Base-by-base conservation (phyloP, 2,113 vertebrate species). In the Crotalus horridus region DNA sequence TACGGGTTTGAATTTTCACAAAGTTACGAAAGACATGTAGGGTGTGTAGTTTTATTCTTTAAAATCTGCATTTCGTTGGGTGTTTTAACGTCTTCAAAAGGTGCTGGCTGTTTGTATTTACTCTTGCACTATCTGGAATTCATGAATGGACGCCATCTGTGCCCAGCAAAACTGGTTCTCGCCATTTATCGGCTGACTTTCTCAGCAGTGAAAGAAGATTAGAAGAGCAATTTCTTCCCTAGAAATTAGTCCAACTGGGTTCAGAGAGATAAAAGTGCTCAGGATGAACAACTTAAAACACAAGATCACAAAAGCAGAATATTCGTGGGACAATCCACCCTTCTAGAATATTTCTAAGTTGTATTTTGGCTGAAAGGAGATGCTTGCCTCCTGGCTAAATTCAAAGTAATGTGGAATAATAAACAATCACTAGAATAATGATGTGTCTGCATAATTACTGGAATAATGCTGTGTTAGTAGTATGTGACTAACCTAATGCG, bases 121-220 rank as follows among this genome's bases (percentile, higher is more conserved):
- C 46, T 11, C 4, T 86, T 88, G 87, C 13, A 61, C 90, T 94
- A 87, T 94, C 91, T 86, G 95, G 91, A 56, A 81, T 7, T 7
- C 15, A 20, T 39, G 69, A 23, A 92, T 24, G 21, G 90, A 89
- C 61, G 12, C 9, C 43, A 87, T 24, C 85, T 87, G 43, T 93
- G 64, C 91, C 48, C 95, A 95, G 92, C 26, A 94, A 48, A 94
- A 94, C 89, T 5, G 90, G 23, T 4, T n/a, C 87, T 48, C 4
- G 9, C 23, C 54, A 21, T 43, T 89, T 33, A 89, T 89, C 88
- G 58, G 88, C n/a, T 89, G 55, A 56, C 20, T 89, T 89, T 89
- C 88, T 58, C 55, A 89, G 54, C 26, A 55, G 20, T 12, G n/a
- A 88, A 11, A 24, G 53, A 58, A 89, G 54, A 89, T 89, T 89